These are phyloP conservation scores for Trinectes maculatus DNA, from an alignment of 2,113 vertebrate species.

Conservation along the genomic window DNA sequence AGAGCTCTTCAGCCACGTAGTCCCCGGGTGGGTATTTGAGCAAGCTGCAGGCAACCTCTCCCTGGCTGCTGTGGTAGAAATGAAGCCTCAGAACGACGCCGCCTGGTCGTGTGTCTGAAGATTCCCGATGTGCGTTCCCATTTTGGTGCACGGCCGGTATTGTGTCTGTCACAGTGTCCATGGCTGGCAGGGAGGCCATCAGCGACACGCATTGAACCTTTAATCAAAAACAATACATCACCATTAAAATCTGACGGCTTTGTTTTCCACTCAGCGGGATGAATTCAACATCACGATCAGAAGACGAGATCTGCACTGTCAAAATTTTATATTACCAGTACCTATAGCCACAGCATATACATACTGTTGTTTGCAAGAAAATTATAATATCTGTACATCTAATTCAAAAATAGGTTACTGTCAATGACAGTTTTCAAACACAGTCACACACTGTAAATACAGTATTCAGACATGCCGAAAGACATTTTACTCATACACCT, in stretches of 20 bases:
- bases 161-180: slow-evolving; percentile 72
- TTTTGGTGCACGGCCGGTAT: slow-evolving; percentile 83
- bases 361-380: slow-evolving; percentile 27
- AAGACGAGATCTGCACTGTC: slow-evolving; percentile 15
- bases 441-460: too few species aligned
- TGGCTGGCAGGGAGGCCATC: slow-evolving; percentile 59
- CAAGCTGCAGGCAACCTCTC: slow-evolving; percentile 73
- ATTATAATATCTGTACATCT: slow-evolving; percentile 58
- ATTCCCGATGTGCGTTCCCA: slow-evolving; percentile 69
- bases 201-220: slow-evolving; percentile 41
- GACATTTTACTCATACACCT: too few species aligned
- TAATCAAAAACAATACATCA: slow-evolving; percentile 12
- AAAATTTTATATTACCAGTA: slow-evolving; percentile 45
- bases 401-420: slow-evolving; percentile 39
- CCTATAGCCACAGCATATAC: slow-evolving; percentile 54
- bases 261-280: background rate
- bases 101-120: slow-evolving; percentile 67
- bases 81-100: slow-evolving; percentile 83
- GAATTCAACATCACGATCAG: slow-evolving; percentile 17
- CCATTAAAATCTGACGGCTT: background rate
- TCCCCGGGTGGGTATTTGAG: slow-evolving; percentile 87
- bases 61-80: slow-evolving; percentile 85
- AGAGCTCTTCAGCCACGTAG: slow-evolving; percentile 92
- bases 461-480: too few species aligned
- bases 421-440: slow-evolving; percentile 7